Evolutionary conservation across 2,113 vertebrate genomes (phyloP), one percentile per base, ranked within the genome.

Genomic region (Irena cyanogastra): DNA sequence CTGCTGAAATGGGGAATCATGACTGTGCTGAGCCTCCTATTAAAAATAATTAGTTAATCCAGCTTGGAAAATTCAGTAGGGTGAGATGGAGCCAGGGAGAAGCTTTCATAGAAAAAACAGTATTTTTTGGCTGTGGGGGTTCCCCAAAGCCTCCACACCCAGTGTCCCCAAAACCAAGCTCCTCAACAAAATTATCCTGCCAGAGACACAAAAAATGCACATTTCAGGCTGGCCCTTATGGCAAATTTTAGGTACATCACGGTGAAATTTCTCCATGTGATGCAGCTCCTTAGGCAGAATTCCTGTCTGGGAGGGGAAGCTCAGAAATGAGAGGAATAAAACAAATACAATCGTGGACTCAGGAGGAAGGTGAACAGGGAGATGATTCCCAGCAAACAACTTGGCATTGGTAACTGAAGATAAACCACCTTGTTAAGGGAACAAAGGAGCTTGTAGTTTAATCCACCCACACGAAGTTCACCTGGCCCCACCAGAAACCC

Each of bases 241-340:
- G 37, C 1, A 11, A 2, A 4, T 54, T 89, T 83, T 23, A 26
- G 4, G 20, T 0, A 5, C 9, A 6, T 8, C 3, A 0, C 1
- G 3, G 22, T 33, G 76, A 59, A 65, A 59, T 23, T 31, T 49
- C 10, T 3, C 31, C 3, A 2, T 5, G 8, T 23, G 31, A 24
- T 30, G 60, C 3, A 13, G 52, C 35, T 94, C 4, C 1, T 30
- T 8, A 39, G 52, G 79, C 60, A 50, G 54, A 89, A 78, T n/a
- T 74, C 23, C 56, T 12, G 7, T 11, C 35, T 3, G 2, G 27
- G n/a, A 60, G 10, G 16, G 20, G 22, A 75, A 39, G 28, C 31
- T 79, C 53, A 9, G 31, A 72, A 84, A 93, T 17, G 11, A 6
- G 20, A 64, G 11, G 7, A 5, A 24, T 39, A 74, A 20, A 33